These are phyloP conservation scores for Acleris holmiana DNA, from an alignment of 2,888 invertebrate genomes.

Conservation along the genomic window DNA sequence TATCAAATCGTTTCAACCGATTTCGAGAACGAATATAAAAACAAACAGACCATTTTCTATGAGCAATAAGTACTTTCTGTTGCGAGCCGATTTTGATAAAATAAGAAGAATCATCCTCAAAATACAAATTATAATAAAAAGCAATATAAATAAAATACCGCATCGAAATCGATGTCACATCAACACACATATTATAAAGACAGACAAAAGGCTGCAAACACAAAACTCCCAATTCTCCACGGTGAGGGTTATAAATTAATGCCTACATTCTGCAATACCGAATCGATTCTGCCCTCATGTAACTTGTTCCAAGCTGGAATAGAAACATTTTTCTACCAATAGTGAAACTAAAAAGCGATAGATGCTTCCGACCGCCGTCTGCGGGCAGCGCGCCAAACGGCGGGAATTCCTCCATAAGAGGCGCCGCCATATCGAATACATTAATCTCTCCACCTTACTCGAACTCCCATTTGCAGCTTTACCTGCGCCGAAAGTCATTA, in stretches of 20 bases:
- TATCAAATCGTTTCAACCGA: too few species aligned
- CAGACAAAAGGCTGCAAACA: too few species aligned
- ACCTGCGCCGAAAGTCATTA: conserved; percentile 30
- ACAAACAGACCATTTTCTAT: too few species aligned
- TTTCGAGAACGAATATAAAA: too few species aligned
- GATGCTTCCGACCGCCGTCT: conserved; percentile 30
- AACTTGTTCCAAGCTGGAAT: conserved; percentile 12
- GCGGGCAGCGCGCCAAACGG: conserved; percentile 34
- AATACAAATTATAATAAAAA: too few species aligned
- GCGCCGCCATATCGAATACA: conserved; percentile 32
- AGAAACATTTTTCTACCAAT: conserved; percentile 32
- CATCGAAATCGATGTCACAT: too few species aligned
- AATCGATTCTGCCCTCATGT: not conserved
- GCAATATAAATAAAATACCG: too few species aligned
- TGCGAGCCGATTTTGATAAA: too few species aligned
- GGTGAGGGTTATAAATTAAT: not conserved
- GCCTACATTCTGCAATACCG: not conserved
- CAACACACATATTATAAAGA: too few species aligned
- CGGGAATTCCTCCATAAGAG: conserved; percentile 21
- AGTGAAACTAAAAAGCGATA: conserved; percentile 34
- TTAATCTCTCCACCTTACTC: conserved; percentile 34
- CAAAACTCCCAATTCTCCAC: too few species aligned
- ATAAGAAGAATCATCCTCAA: too few species aligned
- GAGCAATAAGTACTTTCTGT: too few species aligned
- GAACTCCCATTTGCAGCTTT: conserved; percentile 32